These are phyloP conservation scores for Hydrozoanthus gracilis DNA, from an alignment of 92 coral and sea anemone genomes.

Conservation along the genomic window DNA sequence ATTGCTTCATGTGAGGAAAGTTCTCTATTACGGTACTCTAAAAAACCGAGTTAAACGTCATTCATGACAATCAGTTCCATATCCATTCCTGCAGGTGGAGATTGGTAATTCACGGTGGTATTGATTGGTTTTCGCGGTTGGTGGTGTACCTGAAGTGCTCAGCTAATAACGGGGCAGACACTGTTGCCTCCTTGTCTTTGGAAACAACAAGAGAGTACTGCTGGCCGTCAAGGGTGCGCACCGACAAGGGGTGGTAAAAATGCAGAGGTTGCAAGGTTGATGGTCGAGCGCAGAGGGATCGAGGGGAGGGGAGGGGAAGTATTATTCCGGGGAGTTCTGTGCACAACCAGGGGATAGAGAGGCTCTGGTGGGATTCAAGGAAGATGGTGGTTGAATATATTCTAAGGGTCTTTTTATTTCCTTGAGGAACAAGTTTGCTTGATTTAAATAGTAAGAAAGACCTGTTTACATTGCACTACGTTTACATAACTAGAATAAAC, in stretches of 20 bases:
- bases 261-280: constrained; percentile 24
- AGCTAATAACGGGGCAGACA: constrained; percentile 38
- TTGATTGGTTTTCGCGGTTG: constrained; percentile 41
- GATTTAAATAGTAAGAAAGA: constrained; percentile 46
- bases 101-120: constrained; percentile 45
- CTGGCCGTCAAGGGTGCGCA: constrained; percentile 61
- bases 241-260: constrained; percentile 64
- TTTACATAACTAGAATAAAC: no score
- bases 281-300: constrained; percentile 51
- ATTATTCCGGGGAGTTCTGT: constrained; percentile 62
- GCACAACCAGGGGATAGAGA: constrained; percentile 65
- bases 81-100: constrained; percentile 29
- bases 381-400: constrained; percentile 50
- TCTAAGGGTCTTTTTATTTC: constrained; percentile 39
- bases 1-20: no score
- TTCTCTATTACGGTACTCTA: no score
- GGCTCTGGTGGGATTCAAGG: constrained; percentile 62
- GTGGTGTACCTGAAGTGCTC: constrained; percentile 43
- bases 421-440: constrained; percentile 37
- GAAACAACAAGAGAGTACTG: constrained; percentile 45
- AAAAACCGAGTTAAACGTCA: no score
- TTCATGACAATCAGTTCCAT: not conserved
- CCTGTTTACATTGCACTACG: constrained; percentile 40
- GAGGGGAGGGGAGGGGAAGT: constrained; percentile 48
- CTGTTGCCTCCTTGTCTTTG: constrained; percentile 33